phyloP scores from a whole-genome alignment of 2,113 vertebrate species.

The Polypterus bichir region DNA sequence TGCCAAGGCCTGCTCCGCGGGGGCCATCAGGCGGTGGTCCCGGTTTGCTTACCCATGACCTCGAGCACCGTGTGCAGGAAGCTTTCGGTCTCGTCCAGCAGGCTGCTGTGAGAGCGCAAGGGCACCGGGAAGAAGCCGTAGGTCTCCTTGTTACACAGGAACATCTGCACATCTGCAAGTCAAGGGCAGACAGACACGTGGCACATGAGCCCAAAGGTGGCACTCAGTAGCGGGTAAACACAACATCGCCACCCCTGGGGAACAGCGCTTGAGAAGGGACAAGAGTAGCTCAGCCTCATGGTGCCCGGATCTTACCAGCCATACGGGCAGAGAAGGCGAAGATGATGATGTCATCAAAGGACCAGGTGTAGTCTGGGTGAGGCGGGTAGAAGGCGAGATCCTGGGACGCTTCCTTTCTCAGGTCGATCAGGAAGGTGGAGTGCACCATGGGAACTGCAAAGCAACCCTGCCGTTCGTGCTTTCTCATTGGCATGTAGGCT shows the following conservation, averaged over 20 bases:
- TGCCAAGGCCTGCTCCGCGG: no score
- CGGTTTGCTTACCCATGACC: slow-evolving; percentile 58
- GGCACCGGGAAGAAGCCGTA: slow-evolving; percentile 76
- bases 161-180: slow-evolving; percentile 75
- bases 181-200: background rate
- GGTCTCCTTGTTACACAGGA: slow-evolving; percentile 65
- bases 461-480: slow-evolving; percentile 64
- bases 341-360: slow-evolving; percentile 89
- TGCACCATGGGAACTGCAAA: slow-evolving; percentile 91
- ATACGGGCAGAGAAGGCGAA: slow-evolving; percentile 76
- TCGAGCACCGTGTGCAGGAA: slow-evolving; percentile 72
- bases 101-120: slow-evolving; percentile 58
- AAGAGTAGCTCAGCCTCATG: background rate
- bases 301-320: slow-evolving; percentile 50
- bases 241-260: background rate
- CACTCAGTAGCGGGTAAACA: background rate
- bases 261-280: no score
- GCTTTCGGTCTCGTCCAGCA: slow-evolving; percentile 72
- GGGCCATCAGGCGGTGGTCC: no score
- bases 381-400: slow-evolving; percentile 72
- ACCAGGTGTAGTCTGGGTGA: slow-evolving; percentile 71
- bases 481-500: slow-evolving; percentile 76
- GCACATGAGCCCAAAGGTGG: background rate
- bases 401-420: slow-evolving; percentile 64
- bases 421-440: slow-evolving; percentile 79